Evolutionary conservation across 2,888 invertebrate genomes (phyloP).

Genomic region (Apamea epomidion): DNA sequence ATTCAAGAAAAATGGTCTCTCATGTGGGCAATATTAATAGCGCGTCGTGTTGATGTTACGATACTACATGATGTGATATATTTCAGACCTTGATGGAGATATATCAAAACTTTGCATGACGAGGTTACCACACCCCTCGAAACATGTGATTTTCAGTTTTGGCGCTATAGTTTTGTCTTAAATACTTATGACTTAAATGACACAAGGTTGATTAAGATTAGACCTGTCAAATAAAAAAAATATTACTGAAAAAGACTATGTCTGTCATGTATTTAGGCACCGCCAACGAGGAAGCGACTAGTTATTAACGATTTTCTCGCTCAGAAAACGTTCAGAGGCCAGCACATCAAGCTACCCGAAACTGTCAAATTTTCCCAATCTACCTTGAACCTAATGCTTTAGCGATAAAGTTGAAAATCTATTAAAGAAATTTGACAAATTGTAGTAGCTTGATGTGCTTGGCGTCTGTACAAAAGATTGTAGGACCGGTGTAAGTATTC

Average conservation of each 20-base stretch:
- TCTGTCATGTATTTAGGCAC: neutral
- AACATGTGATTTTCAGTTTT: slow-evolving; percentile 13
- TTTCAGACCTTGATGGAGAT: slow-evolving; percentile 47
- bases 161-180: neutral
- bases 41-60: slow-evolving; percentile 67
- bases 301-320: neutral
- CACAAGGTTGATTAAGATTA: slow-evolving; percentile 4
- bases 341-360: too few relatives aligned
- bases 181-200: neutral
- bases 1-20: slow-evolving; percentile 69
- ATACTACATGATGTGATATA: slow-evolving; percentile 56
- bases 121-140: slow-evolving; percentile 35
- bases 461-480: neutral
- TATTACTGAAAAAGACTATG: neutral
- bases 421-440: too few relatives aligned
- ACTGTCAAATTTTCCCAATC: too few relatives aligned
- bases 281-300: too few relatives aligned
- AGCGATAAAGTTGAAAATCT: too few relatives aligned
- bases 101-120: slow-evolving; percentile 43
- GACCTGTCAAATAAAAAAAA: neutral
- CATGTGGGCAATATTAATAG: slow-evolving; percentile 75
- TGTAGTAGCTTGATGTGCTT: too few relatives aligned
- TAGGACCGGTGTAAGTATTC: neutral
- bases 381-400: too few relatives aligned
- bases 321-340: too few relatives aligned